Base-by-base conservation (phyloP, 2,888 invertebrate species). In the Melanostoma mellinum region DNA sequence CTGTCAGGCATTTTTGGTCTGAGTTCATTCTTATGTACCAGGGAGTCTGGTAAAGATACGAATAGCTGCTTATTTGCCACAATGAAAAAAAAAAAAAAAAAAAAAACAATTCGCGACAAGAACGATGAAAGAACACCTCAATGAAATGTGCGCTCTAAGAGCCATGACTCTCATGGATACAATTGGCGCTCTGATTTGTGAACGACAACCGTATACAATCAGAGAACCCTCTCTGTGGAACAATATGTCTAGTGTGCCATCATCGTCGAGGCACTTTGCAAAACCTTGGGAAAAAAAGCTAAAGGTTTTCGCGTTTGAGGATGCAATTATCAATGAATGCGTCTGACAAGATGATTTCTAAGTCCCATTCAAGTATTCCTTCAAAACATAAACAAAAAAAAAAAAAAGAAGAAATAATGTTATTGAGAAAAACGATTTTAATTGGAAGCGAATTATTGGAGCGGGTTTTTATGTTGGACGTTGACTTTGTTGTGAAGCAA, bases 271-370 rank as follows among this genome's bases (percentile, higher is more conserved):
- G 9, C 6, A 42, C 40, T 63, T 68, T 50, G 44, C 50, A 38
- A 55, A 50, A 20, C 55, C 40, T 46, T 48, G 20, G 35, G 33
- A n/a, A 36, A 60, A 67, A 76, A 20, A 46, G 10, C 3, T 32
- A 33, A 46, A 65, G 68, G 6, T 63, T 50, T 38, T 3, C 48
- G n/a, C 30, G n/a, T 50, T 50, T 65, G 78, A 78, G 73, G 78
- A 74, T 73, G 78, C 82, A 82, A 82, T 82, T 82, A 82, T 74
- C 78, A 58, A 38, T 69, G 69, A 82, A 82, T 82, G 73, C 82
- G 63, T 65, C 68, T 52, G 78, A 77, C 68, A 69, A 44, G 46
- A 69, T 63, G 53, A 78, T 78, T 69, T 73, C 74, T 74, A 69
- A 44, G 48, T 10, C 32, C 55, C 44, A 73, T 73, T 82, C 61